Base-by-base conservation (phyloP, 2,113 vertebrate species). In the Oenanthe oenanthe region DNA sequence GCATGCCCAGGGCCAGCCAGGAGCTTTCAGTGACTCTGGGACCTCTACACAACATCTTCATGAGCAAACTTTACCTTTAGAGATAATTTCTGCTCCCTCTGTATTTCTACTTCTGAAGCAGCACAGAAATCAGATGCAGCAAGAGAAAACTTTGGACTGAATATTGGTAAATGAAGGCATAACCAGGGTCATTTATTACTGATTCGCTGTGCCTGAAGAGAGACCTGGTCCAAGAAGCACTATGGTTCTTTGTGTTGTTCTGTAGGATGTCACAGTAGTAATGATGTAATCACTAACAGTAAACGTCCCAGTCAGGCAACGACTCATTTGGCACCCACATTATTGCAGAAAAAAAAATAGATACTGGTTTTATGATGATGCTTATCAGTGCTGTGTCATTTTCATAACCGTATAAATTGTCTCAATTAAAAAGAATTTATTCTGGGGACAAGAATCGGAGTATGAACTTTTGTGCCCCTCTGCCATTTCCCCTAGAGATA, bases 1-100 rank as follows among this genome's bases (percentile, higher is more conserved):
- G 25, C 26, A 13, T 0, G 5, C 8, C 34, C 42, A 31, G 54
- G 13, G 10, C n/a, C 21, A 28, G 32, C 8, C 14, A 0, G 0
- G 29, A 24, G 4, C 20, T 58, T 47, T 50, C 0, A 1, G 17
- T 48, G 81, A 13, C 67, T 14, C 45, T 20, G 16, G 29, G 31
- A 75, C 38, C 6, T 85, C 70, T 45, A 25, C 17, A 4, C 4
- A 36, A 24, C 12, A 32, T 48, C 19, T 43, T 45, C 10, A 19
- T 2, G 7, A 60, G n/a, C 40, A 20, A 42, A n/a, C 8, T 6
- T 56, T 51, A 21, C 24, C 42, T 54, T 62, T 12, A 22, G 48
- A 61, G 38, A 61, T 10, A 29, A 50, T 40, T 92, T 53, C 63
- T 88, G 6, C 63, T 58, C 26, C 21, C 31, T 63, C 85, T 25